Conservation (phyloP, 30 jellyfish, hydroid and myxozoan genomes). For the Aurelia aurita complex sp. Pacific region DNA sequence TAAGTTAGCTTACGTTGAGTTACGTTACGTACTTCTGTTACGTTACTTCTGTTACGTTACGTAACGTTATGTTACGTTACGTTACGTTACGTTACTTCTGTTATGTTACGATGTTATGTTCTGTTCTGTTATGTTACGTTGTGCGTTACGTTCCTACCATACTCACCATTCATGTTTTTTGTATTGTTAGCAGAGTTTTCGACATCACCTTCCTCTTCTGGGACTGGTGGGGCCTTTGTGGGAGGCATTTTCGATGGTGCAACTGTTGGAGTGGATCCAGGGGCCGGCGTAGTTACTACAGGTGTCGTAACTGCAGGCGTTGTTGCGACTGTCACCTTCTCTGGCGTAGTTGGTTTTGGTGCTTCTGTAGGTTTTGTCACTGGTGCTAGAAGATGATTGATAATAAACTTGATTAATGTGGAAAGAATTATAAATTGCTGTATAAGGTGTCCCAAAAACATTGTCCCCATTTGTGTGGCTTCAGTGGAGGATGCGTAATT, state of each 20-base stretch:
- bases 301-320: constrained; percentile 49
- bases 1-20: no score
- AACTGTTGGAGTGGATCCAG: constrained; percentile 44
- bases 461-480: no score
- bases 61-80: no score
- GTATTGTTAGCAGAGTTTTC: constrained; percentile 88
- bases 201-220: constrained; percentile 66
- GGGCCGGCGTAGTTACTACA: constrained; percentile 37
- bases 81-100: no score
- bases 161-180: constrained; percentile 80
- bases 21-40: no score
- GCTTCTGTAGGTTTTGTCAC: constrained; percentile 27
- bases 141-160: no score
- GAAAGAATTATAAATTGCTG: not conserved
- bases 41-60: no score
- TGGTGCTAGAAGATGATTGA: constrained; percentile 4
- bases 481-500: no score
- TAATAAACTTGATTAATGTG: not conserved
- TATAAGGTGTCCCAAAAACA: no score
- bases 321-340: constrained; percentile 3
- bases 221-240: constrained; percentile 51
- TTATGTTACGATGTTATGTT: no score
- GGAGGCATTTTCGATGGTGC: constrained; percentile 25
- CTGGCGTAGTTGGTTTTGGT: not conserved
- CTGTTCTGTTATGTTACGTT: no score